Percentiles rank a stretch among this genome's conserved stretches.
Evolutionary conservation across 2,113 vertebrate species (phyloP).

Genomic region (Syngnathus typhle): DNA sequence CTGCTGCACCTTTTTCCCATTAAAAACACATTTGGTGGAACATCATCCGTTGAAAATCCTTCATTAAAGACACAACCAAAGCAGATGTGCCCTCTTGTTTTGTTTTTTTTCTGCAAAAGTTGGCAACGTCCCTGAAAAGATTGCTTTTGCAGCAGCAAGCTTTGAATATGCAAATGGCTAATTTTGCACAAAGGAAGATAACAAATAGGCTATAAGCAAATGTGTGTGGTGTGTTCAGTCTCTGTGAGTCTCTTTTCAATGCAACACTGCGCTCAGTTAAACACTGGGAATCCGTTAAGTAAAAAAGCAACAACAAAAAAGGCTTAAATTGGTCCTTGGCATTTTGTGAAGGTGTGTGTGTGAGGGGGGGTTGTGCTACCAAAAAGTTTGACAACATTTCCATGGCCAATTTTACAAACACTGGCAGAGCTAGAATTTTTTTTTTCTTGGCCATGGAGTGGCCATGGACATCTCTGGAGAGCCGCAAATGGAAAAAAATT

Average conservation of each 20-base stretch:
- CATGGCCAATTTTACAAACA: too few species aligned
- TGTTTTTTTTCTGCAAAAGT: background rate
- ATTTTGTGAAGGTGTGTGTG: background rate
- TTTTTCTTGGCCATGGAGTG: too few species aligned
- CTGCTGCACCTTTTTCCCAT: slow-evolving; percentile 43
- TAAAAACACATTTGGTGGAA: slow-evolving; percentile 42
- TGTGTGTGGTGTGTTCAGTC: background rate
- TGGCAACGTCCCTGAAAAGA: slow-evolving; percentile 16
- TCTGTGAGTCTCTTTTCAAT: slow-evolving; percentile 10
- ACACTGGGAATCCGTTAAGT: slow-evolving; percentile 16
- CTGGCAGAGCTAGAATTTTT: too few species aligned
- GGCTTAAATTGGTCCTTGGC: slow-evolving; percentile 9
- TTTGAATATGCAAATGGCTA: slow-evolving; percentile 1
- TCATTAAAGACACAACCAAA: slow-evolving; percentile 11
- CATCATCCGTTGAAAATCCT: slow-evolving; percentile 15
- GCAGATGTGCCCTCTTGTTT: slow-evolving; percentile 37
- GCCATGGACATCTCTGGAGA: too few species aligned
- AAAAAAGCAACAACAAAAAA: background rate
- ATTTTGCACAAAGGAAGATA: slow-evolving; percentile 11
- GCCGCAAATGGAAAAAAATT: too few species aligned
- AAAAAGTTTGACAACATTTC: background rate
- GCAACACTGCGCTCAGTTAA: slow-evolving; percentile 21
- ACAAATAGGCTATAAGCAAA: background rate
- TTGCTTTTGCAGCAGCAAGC: slow-evolving; percentile 18
- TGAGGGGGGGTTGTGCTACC: background rate